Base-by-base conservation (phyloP, 2,113 vertebrate genomes). In the Eurypyga helias region DNA sequence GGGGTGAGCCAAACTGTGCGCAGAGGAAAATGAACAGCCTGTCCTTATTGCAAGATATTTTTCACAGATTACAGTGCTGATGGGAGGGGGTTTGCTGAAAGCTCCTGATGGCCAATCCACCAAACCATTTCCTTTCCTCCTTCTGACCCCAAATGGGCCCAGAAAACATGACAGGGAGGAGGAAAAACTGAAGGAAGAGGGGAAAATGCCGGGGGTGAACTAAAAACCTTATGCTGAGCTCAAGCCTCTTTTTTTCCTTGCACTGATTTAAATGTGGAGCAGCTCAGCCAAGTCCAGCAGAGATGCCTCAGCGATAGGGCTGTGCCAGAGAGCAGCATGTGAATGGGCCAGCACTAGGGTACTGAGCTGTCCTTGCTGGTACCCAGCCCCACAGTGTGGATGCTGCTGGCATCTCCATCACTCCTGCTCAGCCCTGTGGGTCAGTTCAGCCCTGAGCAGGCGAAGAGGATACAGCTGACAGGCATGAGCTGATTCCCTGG, bases 1-100 rank as follows among this genome's bases (percentile, higher is more conserved):
- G 2, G 69, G 79, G 51, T 3, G 34, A 94, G 95, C 75, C 90
- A 90, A 79, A 75, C 71, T 60, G 13, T 64, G 81, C 83, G 28
- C 57, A 69, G 61, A 92, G 73, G 64, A 87, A 87, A 94, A 92
- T 93, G 93, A 97, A 96, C 93, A 96, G 81, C 93, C 34, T 87
- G 92, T 72, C 93, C 91, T 95, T 84, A 93, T 72, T 83, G 61
- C 87, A 84, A 87, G 87, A 8, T 71, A 84, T 72, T 91, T 92
- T 89, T 84, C 79, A 72, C 89, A 77, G 70, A 82, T 84, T 89
- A 75, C 11, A 3, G 52, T 73, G 73, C 61, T 46, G 41, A 69
- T 75, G 49, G 73, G 45, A 93, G 57, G 36, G 52, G 33, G 43
- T 11, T 91, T 60, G 55, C 61, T 91, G 77, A 75, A 87, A 93